phyloP scores from a whole-genome alignment of 1,140 invertebrate genomes.

The Chironomus tepperi region DNA sequence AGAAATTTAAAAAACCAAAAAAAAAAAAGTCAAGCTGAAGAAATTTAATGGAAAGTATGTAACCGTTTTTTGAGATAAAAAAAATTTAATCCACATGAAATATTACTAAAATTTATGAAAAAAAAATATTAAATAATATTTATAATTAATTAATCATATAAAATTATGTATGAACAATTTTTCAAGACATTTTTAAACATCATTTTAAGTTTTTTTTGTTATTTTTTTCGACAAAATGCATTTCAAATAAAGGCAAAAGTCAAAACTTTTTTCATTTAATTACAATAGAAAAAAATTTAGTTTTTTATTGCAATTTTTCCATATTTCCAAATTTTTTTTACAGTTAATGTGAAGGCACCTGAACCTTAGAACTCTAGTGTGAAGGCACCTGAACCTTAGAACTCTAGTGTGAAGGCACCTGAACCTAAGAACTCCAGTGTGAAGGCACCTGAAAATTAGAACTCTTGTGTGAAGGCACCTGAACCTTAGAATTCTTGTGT shows the following conservation, averaged over 20 bases:
- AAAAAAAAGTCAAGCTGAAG: no score
- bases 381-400: neutral
- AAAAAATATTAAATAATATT: neutral
- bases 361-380: neutral
- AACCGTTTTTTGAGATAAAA: neutral
- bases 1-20: no score
- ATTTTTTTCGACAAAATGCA: neutral
- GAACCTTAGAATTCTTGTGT: no score
- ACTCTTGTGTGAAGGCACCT: no score
- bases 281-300: neutral
- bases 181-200: neutral
- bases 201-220: neutral
- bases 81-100: neutral
- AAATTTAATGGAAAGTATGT: neutral
- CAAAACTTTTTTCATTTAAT: neutral
- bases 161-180: neutral
- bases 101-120: neutral
- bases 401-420: no score
- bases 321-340: neutral
- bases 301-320: neutral
- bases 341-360: neutral
- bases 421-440: no score
- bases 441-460: no score
- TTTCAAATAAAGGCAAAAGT: neutral
- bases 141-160: neutral